Evolutionary conservation across 2,797 vertebrate species (phyloP).

Genomic region (Pampus argenteus): DNA sequence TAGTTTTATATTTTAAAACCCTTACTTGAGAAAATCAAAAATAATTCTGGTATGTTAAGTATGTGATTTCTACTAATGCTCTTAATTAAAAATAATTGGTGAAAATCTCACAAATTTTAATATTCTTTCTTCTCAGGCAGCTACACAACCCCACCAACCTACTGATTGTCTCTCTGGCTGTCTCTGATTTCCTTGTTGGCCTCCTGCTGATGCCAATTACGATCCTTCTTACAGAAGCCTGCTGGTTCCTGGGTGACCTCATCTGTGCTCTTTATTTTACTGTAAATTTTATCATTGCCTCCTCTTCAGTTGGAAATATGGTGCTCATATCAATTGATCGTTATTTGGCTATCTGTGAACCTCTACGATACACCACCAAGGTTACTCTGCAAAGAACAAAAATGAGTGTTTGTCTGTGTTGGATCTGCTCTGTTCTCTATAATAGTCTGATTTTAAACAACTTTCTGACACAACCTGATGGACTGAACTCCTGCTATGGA

Average conservation of each 20-base stretch:
- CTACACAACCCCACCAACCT: conserved; percentile 45
- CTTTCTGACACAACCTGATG: conserved; percentile 31
- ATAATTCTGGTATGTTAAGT: not conserved
- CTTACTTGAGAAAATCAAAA: not conserved
- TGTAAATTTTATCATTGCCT: not conserved
- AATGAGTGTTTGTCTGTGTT: conserved; percentile 32
- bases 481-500: conserved; percentile 48
- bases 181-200: conserved; percentile 35
- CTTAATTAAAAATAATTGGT: not conserved
- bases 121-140: conserved; percentile 15
- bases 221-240: conserved; percentile 24
- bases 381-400: conserved; percentile 11
- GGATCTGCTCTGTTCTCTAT: conserved; percentile 13
- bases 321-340: conserved; percentile 54
- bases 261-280: not conserved
- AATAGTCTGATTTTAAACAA: conserved; percentile 5
- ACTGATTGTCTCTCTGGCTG: conserved; percentile 41
- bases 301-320: conserved; percentile 50
- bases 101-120: not conserved
- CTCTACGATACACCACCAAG: conserved; percentile 31
- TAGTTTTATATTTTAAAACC: not conserved
- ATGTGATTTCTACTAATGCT: not conserved
- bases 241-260: conserved; percentile 25
- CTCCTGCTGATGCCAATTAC: conserved; percentile 13
- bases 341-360: conserved; percentile 48